Percentiles rank a stretch among this genome's conserved stretches.
phyloP scores from a whole-genome alignment of 37 sponge, comb jelly and placozoan genomes.

The Petrosia ficiformis region DNA sequence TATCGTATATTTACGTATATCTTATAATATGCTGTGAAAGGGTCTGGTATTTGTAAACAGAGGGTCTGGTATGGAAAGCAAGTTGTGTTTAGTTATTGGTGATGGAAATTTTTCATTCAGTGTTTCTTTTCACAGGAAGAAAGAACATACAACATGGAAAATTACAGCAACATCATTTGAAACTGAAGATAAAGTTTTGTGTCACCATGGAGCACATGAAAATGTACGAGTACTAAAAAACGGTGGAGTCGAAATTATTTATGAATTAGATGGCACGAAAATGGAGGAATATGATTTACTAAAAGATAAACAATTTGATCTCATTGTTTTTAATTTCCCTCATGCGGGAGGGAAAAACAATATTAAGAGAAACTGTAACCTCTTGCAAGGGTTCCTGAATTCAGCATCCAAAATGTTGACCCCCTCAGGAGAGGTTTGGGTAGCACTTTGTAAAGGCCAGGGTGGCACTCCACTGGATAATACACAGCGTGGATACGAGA shows the following conservation, averaged over 20 bases:
- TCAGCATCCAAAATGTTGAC: slow-evolving; percentile 38
- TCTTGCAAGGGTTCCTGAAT: slow-evolving; percentile 44
- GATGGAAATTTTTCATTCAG: slow-evolving; percentile 89
- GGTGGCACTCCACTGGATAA: slow-evolving; percentile 79
- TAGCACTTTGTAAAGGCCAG: slow-evolving; percentile 76
- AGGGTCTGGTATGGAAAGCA: too few relatives aligned
- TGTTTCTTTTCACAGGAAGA: not conserved
- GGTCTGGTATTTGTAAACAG: too few relatives aligned
- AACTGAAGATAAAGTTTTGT: not conserved
- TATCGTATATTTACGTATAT: too few relatives aligned
- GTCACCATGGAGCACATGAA: not conserved
- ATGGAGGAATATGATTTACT: slow-evolving; percentile 24
- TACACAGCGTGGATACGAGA: slow-evolving; percentile 47
- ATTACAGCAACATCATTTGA: slow-evolving; percentile 50
- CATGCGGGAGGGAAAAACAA: slow-evolving; percentile 86
- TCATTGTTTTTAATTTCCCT: slow-evolving; percentile 82
- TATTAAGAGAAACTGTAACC: slow-evolving; percentile 52
- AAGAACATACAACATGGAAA: not conserved
- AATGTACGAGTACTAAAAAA: slow-evolving; percentile 11
- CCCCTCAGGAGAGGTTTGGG: slow-evolving; percentile 31
- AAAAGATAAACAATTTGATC: slow-evolving; percentile 10
- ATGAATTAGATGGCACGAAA: slow-evolving; percentile 66
- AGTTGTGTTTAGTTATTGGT: slow-evolving; percentile 78
- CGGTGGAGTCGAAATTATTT: slow-evolving; percentile 15
- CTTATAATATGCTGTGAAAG: too few relatives aligned